Evolutionary conservation across 2,888 invertebrate genomes (phyloP).

Genomic region (Barypeithes pellucidus): DNA sequence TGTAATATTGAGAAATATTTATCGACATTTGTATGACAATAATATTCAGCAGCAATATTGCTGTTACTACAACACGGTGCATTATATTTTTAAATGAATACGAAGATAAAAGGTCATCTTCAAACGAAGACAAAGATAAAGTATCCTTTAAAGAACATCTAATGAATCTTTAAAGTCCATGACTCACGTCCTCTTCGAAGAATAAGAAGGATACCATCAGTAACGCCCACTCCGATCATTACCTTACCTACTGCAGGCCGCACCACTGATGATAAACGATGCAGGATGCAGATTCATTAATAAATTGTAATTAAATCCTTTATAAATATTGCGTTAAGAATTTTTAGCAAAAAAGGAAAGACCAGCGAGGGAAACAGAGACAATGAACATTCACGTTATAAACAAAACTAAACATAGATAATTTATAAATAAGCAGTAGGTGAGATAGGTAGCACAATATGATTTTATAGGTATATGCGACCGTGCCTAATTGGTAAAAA

Average conservation of each 20-base stretch:
- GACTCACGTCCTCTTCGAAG: slow-evolving; percentile 8
- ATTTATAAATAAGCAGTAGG: no score
- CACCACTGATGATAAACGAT: slow-evolving; percentile 7
- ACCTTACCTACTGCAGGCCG: neutral
- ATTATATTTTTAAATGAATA: neutral
- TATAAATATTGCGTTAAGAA: neutral
- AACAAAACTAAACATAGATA: no score
- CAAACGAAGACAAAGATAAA: slow-evolving; percentile 12
- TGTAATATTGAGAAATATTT: no score
- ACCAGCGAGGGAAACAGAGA: no score
- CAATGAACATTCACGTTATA: no score
- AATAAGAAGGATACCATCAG: slow-evolving; percentile 2
- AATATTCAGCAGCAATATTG: neutral
- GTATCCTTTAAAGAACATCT: neutral
- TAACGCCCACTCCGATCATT: slow-evolving; percentile 4
- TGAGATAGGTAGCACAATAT: no score
- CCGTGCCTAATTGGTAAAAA: no score
- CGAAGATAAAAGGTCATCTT: neutral
- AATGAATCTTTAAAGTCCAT: slow-evolving; percentile 15
- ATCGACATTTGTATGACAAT: no score
- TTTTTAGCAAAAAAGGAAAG: neutral
- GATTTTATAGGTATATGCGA: no score
- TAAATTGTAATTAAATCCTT: neutral
- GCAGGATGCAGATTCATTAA: neutral
- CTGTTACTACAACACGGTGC: neutral